A percentile compares a stretch with the other conserved stretches of the same genome.
Evolutionary conservation across 2,797 vertebrate species (phyloP).

Genomic region (Aldrovandia affinis): DNA sequence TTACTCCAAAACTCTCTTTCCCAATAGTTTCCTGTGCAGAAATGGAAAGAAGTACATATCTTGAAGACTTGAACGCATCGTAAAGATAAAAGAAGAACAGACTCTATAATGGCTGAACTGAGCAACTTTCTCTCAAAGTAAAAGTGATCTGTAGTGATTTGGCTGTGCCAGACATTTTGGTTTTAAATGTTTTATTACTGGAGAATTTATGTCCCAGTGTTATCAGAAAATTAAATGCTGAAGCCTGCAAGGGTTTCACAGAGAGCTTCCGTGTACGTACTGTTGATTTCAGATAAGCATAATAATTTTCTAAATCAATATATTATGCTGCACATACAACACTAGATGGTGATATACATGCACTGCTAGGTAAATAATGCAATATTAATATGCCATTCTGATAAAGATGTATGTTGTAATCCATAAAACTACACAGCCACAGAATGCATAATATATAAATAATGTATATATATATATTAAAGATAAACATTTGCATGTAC

Average conservation of each 20-base stretch:
- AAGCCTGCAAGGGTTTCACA: constrained; percentile 69
- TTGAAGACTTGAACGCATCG: too few species aligned
- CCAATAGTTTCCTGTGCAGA: too few species aligned
- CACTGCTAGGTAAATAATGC: background rate
- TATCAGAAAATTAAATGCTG: constrained; percentile 82
- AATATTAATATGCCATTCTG: background rate
- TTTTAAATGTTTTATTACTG: constrained; percentile 70
- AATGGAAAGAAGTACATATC: too few species aligned
- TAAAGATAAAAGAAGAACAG: too few species aligned
- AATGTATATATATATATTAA: background rate
- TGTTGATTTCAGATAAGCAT: constrained; percentile 69
- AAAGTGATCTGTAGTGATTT: constrained; percentile 42
- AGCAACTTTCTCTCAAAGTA: background rate
- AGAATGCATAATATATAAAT: too few species aligned
- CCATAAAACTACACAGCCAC: background rate
- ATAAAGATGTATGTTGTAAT: background rate
- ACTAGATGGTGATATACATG: background rate
- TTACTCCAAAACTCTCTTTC: too few species aligned
- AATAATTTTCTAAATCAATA: constrained; percentile 67
- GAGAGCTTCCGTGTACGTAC: constrained; percentile 66
- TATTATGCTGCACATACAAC: constrained; percentile 49
- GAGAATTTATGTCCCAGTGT: constrained; percentile 64
- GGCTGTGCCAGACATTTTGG: constrained; percentile 68
- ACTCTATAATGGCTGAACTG: too few species aligned
- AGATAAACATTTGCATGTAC: background rate